Evolutionary conservation across 2,113 vertebrate genomes (phyloP), one percentile per base, ranked within the genome.

Genomic region (Crotalus helleri): DNA sequence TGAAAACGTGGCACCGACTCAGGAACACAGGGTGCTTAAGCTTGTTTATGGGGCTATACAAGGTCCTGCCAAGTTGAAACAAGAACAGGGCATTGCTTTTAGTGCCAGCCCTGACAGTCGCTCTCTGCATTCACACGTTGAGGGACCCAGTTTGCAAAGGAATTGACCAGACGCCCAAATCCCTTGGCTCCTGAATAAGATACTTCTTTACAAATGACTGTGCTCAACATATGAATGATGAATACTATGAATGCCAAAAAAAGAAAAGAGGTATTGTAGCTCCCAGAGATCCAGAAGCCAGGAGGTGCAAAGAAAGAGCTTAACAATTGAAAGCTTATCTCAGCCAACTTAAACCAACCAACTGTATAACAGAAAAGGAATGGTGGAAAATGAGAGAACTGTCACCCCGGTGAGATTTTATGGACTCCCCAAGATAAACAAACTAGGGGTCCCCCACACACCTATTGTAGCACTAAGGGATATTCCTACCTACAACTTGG

Each of bases 291-390:
- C 24, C 21, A 11, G 46, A 58, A 88, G 11, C 4, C 59, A 11
- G 86, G 0, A 2, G 11, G 74, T 55, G 10, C 17, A 39, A 94
- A 0, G 0, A 4, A 26, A 91, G 74, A 6, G 8, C 33, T 86
- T 19, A 64, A 58, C 44, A 69, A n/a, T 5, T 33, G 29, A 33
- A n/a, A 33, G 15, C 29, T 69, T 69, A 69, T 69, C 64, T 69
- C 64, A 69, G 64, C 64, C 64, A 69, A 33, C 29, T 33, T 33
- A 69, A 69, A 69, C 64, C n/a, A 69, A 33, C 29, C 64, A 33
- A 33, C 29, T 69, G 64, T 69, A 33, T 13, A 33, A 69, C 64
- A 69, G 29, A 33, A 69, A 69, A 69, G 64, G 29, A 33, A 69
- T 15, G 5, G 64, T 69, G n/a, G 13, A 69, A 69, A 69, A 69